Base-by-base conservation (phyloP, 1,140 invertebrate genomes). In the Eriosoma lanigerum region DNA sequence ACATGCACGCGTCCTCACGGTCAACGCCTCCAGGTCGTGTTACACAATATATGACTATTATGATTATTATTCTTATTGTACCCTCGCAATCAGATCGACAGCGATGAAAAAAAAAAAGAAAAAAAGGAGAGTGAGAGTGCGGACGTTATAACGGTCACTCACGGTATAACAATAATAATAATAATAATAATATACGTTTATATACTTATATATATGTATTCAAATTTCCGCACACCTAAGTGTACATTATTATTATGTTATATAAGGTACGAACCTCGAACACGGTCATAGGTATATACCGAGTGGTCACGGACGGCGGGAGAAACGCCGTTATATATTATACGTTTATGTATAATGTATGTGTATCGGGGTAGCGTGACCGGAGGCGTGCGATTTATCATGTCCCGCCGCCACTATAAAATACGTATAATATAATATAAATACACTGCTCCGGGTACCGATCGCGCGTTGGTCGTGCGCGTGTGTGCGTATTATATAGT, bases 341-440 rank as follows among this genome's bases (percentile, higher is more conserved):
- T 54, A 38, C n/a, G 29, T n/a, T 15, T 32, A 38, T 38, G 17
- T 10, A 32, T 32, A 62, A 17, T 17, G 60, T 62, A 62, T 26
- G 24, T 26, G 44, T 9, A 38, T 38, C 3, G 32, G 32, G 21
- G 24, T 73, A 56, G 70, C 70, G 70, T 73, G 70, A 78, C 73
- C 73, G 73, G 73, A 62, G 73, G 73, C 73, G 73, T 46, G 38
- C 56, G 56, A 62, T 78, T 62, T 78, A 78, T 78, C 73, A 62
- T 78, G 73, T 62, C 54, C 73, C 38, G 73, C 26, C 24, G 46
- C 54, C 54, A 19, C n/a, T 32, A 44, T 32, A 13, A 66, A 32
- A 38, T 38, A 38, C 32, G 8, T 38, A 38, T 8, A 4, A 38
- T 38, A 38, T 38, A 38, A 38, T 38, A 38, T 38, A 38, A 4